phyloP scores from a whole-genome alignment of 2,113 vertebrate species.

The Panthera leo region DNA sequence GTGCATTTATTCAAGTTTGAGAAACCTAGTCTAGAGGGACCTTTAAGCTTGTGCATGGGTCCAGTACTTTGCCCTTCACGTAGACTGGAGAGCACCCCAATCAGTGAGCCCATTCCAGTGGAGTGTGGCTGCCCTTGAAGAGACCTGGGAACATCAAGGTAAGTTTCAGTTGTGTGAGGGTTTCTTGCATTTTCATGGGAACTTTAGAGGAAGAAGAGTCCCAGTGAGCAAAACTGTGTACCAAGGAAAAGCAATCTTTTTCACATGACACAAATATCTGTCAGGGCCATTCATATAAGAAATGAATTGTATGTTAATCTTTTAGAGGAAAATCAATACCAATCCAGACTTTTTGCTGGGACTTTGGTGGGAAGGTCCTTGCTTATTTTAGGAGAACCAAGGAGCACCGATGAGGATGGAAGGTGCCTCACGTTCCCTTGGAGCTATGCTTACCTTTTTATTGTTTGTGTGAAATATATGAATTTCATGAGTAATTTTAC shows the following conservation, averaged over 20 bases:
- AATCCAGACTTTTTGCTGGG: not conserved
- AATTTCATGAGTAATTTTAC: not conserved
- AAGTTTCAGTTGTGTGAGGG: no score
- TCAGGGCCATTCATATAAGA: not conserved
- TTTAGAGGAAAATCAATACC: not conserved
- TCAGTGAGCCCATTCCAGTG: not conserved
- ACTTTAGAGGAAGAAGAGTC: not conserved
- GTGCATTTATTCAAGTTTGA: not conserved
- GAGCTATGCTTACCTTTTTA: not conserved
- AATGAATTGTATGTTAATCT: not conserved
- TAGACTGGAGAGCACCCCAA: not conserved
- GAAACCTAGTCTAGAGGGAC: not conserved
- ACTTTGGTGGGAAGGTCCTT: not conserved
- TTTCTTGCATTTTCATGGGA: not conserved
- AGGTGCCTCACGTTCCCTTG: not conserved
- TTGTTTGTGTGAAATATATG: not conserved
- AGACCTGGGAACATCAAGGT: not conserved
- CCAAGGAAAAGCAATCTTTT: not conserved
- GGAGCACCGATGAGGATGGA: not conserved
- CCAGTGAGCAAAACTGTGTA: not conserved
- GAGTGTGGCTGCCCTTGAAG: not conserved
- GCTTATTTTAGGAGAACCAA: not conserved
- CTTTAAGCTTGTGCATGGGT: no score
- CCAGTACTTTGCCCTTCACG: not conserved
- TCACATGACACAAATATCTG: not conserved